phyloP scores from a whole-genome alignment of 2,888 invertebrate genomes.

The Caenorhabditis afra region DNA sequence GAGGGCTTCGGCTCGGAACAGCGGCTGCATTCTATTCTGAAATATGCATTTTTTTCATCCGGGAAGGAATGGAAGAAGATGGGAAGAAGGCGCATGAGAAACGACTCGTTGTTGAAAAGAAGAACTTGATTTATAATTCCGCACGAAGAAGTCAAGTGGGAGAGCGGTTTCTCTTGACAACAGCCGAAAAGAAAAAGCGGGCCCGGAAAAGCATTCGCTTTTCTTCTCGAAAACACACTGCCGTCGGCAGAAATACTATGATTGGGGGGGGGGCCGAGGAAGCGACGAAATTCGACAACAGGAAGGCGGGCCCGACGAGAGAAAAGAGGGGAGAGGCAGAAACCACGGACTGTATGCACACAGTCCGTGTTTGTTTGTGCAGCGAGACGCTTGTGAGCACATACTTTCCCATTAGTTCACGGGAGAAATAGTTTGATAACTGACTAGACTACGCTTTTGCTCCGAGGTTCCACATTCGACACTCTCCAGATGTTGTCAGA shows the following conservation, averaged over 20 bases:
- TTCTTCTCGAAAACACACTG: neutral
- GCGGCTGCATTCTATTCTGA: conserved; percentile 19
- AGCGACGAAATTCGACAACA: conserved; percentile 22
- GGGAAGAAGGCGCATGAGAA: neutral
- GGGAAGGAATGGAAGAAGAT: neutral
- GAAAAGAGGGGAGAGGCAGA: neutral
- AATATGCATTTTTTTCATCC: neutral
- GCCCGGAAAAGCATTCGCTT: neutral
- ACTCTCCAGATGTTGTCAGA: conserved; percentile 34
- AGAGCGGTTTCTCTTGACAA: conserved; percentile 21
- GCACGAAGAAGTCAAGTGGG: neutral
- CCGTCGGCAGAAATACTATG: conserved; percentile 9
- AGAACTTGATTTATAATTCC: conserved; percentile 1
- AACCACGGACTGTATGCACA: conserved; percentile 28
- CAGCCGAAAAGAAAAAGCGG: conserved; percentile 19
- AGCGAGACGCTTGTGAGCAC: conserved; percentile 3
- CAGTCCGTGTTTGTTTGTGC: conserved; percentile 29
- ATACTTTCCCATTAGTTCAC: conserved; percentile 23
- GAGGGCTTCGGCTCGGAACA: conserved; percentile 27
- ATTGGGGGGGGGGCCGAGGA: conserved; percentile 15
- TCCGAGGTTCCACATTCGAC: conserved; percentile 34
- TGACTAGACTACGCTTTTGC: conserved; percentile 52
- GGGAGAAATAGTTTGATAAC: conserved; percentile 23
- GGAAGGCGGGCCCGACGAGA: conserved; percentile 3
- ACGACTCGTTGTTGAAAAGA: neutral